Evolutionary conservation across 53 echinoderm and acorn worm species (phyloP), one percentile per base, ranked within the genome.

Genomic region (Hippasteria phrygiana): DNA sequence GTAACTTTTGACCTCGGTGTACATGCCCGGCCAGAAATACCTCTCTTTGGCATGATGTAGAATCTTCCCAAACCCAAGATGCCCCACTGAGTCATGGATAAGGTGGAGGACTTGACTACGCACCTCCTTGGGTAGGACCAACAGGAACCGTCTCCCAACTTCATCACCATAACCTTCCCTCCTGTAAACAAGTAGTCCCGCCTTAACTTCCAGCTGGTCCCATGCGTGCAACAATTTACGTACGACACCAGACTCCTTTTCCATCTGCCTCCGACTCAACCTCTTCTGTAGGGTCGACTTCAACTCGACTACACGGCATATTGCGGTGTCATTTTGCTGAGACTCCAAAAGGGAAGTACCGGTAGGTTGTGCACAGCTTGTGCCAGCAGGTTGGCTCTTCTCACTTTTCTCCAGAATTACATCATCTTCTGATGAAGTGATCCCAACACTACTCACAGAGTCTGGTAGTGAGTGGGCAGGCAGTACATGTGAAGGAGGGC

Each of bases 21-120:
- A 32, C 24, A 88, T 16, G 11, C 74, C 74, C 5, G 87, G 87
- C 87, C 87, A 87, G 62, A 53, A 87, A 34, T 55, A 87, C 7
- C 87, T 24, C 0, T 87, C 41, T 16, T n/a, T 74, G 22, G 72
- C 55, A 16, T 37, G 87, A 0, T 74, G 73, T 0, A 74, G 62
- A 0, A 32, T 55, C 36, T 56, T 73, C 1, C 13, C 43, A 0
- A 87, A 34, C 1, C 73, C 87, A 16, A 73, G 74, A 27, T 87
- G 87, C 1, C 87, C 74, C 53, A 72, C 55, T 5, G 12, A 29
- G 39, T 87, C 87, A 55, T 87, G 87, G 1, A 87, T 31, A 3
- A 59, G 71, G 9, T 50, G 5, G 14, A 87, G 73, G 2, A 87
- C 87, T 13, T 24, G 87, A 20, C 2, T 33, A 18, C 87, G 45